Base-by-base conservation (phyloP, 2,113 vertebrate species). In the Microtus montanus region DNA sequence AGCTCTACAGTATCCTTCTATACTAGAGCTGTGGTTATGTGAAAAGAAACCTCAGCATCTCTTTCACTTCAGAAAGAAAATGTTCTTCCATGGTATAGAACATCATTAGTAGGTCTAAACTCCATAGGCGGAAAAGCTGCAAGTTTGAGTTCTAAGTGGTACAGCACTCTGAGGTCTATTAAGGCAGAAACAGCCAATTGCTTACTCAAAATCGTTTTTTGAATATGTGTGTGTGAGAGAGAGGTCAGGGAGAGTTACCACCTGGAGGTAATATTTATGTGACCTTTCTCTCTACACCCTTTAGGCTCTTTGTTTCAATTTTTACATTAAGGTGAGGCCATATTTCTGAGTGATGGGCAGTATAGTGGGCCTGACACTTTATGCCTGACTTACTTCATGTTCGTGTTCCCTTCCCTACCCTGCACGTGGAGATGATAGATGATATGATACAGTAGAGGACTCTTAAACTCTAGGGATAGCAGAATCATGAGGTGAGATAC, bases 1-100 rank as follows among this genome's bases (percentile, higher is more conserved):
- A 86, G 80, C 89, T 91, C 66, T 71, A 74, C 49, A 91, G 64
- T 7, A 75, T 68, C 73, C 20, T 88, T 75, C 71, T 77, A 75
- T 58, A 71, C n/a, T 61, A 44, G 24, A 49, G 35, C 79, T 74
- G 58, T 85, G 47, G 70, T 70, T 92, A 61, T 89, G n/a, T 63
- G 41, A 52, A 89, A 89, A 82, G 41, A 52, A 38, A 80, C 70
- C 20, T 94, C 63, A 89, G n/a, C 15, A 61, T 70, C 38, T 94
- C 13, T 5, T 4, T 88, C 83, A 58, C n/a, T 63, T 19, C 24
- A 75, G 52, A 91, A 71, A 94, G 14, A n/a, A 64, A 44, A n/a
- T 70, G 73, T 49, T 91, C 74, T 73, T 38, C 17, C 28, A n/a
- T 22, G 20, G 3, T 15, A 49, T 6, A 24, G 41, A 38, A 19